These are phyloP conservation scores for Sitophilus oryzae DNA, from an alignment of 1,140 invertebrate species.

Conservation along the genomic window DNA sequence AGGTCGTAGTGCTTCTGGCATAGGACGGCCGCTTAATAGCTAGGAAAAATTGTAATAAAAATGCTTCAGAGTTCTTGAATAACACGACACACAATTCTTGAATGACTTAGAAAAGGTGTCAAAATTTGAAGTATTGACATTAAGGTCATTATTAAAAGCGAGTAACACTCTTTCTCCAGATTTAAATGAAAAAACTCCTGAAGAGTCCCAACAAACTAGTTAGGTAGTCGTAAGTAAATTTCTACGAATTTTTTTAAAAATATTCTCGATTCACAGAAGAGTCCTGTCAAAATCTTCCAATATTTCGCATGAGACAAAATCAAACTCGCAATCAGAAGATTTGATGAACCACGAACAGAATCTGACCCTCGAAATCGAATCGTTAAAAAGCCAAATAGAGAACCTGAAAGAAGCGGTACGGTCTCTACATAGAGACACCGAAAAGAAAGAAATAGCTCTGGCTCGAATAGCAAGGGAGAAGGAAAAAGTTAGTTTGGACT, in stretches of 20 bases:
- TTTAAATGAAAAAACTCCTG: constrained; percentile 29
- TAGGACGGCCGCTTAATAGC: too few relatives aligned
- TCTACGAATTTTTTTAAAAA: constrained; percentile 5
- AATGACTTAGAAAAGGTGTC: constrained; percentile 1
- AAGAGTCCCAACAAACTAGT: constrained; percentile 26
- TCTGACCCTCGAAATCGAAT: constrained; percentile 28
- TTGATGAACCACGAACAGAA: constrained; percentile 19
- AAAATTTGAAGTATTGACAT: constrained; percentile 20
- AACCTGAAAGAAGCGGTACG: constrained; percentile 34
- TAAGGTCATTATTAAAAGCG: too few relatives aligned
- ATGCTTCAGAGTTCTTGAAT: too few relatives aligned
- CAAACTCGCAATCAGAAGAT: constrained; percentile 1
- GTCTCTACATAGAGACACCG: constrained; percentile 32
- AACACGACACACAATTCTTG: too few relatives aligned
- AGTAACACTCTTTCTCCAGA: background rate
- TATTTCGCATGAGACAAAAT: constrained; percentile 13
- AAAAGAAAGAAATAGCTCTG: constrained; percentile 36
- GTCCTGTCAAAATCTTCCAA: constrained; percentile 25
- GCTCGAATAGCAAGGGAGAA: constrained; percentile 35
- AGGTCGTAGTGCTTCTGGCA: too few relatives aligned
- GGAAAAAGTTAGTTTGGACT: constrained; percentile 33
- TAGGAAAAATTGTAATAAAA: too few relatives aligned
- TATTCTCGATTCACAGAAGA: constrained; percentile 15
- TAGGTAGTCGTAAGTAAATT: constrained; percentile 21
- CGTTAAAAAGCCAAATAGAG: constrained; percentile 36